Evolutionary conservation across 1,140 invertebrate genomes (phyloP).

Genomic region (Drosophila kohkoa): DNA sequence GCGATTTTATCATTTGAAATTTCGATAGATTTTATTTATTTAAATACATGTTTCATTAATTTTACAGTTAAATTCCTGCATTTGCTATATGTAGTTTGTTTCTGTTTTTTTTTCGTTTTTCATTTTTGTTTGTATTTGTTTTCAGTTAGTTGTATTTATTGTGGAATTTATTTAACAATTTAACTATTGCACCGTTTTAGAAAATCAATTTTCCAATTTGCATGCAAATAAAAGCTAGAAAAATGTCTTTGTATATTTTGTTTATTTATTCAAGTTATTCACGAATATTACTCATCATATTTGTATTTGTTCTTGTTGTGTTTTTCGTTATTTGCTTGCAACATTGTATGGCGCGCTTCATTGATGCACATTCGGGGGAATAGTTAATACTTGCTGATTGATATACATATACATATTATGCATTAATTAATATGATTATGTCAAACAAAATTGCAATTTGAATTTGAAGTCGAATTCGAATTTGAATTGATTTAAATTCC

Average conservation of each 20-base stretch:
- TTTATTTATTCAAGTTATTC: constrained; percentile 32
- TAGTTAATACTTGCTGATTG: constrained; percentile 54
- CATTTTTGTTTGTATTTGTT: constrained; percentile 42
- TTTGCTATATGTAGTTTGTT: constrained; percentile 78
- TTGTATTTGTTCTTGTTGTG: constrained; percentile 6
- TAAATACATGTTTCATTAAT: constrained; percentile 79
- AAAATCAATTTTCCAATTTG: constrained; percentile 57
- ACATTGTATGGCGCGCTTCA: constrained; percentile 46
- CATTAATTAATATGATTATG: constrained; percentile 34
- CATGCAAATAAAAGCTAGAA: constrained; percentile 64
- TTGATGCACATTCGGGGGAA: constrained; percentile 42
- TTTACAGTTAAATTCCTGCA: constrained; percentile 83
- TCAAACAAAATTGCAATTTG: constrained; percentile 32
- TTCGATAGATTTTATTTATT: constrained; percentile 80
- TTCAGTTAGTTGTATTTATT: constrained; percentile 44
- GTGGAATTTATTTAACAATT: constrained; percentile 78
- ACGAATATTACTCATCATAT: constrained; percentile 24
- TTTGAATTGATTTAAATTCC: constrained; percentile 36
- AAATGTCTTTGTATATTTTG: constrained; percentile 46
- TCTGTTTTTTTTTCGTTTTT: constrained; percentile 50
- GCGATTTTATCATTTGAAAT: constrained; percentile 18
- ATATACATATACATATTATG: constrained; percentile 36
- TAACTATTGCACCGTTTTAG: constrained; percentile 71
- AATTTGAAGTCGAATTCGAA: constrained; percentile 10
- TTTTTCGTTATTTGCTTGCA: constrained; percentile 22